Conservation (phyloP, 2,888 invertebrate species). For the Drosophila nr. medialis region DNA sequence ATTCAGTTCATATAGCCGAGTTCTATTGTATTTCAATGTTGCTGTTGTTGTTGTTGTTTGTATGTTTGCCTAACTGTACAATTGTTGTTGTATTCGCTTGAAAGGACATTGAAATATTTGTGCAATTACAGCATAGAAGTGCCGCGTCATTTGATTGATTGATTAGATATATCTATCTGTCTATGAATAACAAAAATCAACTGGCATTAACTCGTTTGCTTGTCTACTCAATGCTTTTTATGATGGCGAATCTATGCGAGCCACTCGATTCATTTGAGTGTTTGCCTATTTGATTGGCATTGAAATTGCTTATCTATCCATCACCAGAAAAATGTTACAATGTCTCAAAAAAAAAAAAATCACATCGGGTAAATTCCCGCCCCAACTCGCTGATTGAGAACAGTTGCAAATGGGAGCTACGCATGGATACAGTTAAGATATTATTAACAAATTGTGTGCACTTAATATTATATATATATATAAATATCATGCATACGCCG, state of each 20-base stretch:
- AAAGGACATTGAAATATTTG: conserved; percentile 78
- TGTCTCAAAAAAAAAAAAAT: conserved; percentile 43
- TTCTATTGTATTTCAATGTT: conserved; percentile 36
- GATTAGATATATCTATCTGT: conserved; percentile 60
- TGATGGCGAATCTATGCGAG: conserved; percentile 35
- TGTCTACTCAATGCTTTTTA: conserved; percentile 56
- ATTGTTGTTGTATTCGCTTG: conserved; percentile 25
- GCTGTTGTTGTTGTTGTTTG: conserved; percentile 14
- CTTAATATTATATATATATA: neutral
- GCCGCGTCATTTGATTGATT: conserved; percentile 66
- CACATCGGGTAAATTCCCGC: conserved; percentile 12
- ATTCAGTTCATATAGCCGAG: conserved; percentile 5
- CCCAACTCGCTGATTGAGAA: conserved; percentile 19
- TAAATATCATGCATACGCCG: conserved; percentile 59
- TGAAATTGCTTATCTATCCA: conserved; percentile 50
- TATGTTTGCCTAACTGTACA: conserved; percentile 63
- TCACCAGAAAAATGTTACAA: conserved; percentile 58
- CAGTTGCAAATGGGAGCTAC: conserved; percentile 58
- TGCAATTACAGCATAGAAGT: conserved; percentile 52
- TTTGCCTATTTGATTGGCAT: conserved; percentile 46
- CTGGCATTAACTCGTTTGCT: conserved; percentile 15
- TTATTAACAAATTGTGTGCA: conserved; percentile 5
- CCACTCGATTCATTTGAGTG: conserved; percentile 33
- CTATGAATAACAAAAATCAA: neutral
- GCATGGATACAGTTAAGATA: conserved; percentile 33